These are phyloP conservation scores for Galemys pyrenaicus DNA, from an alignment of 2,113 vertebrate species.

Conservation along the genomic window DNA sequence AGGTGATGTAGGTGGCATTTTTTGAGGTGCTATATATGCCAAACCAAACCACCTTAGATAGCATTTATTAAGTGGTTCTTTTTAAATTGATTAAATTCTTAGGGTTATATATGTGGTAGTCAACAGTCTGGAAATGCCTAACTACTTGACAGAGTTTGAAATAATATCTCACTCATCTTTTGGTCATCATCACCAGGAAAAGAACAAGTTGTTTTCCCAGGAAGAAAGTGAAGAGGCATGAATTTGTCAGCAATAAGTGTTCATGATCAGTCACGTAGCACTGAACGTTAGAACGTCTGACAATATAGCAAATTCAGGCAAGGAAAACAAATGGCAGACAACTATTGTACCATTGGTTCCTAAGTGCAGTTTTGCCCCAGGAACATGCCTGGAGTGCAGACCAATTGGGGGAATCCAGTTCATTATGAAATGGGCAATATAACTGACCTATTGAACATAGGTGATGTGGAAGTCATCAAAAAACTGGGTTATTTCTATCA, in stretches of 20 bases:
- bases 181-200: not conserved
- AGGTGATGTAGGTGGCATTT: not conserved
- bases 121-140: not conserved
- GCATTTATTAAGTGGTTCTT: not conserved
- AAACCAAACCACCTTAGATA: not conserved
- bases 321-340: not conserved
- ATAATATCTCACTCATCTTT: not conserved
- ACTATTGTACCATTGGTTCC: not conserved
- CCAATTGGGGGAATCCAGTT: not conserved
- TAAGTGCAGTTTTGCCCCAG: not conserved
- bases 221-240: constrained; percentile 1
- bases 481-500: not conserved
- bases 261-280: not conserved
- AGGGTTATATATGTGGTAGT: not conserved
- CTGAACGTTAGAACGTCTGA: not conserved
- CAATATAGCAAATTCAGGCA: not conserved
- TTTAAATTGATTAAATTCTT: not conserved
- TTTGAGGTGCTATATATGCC: not conserved
- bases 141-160: not conserved
- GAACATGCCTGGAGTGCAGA: not conserved
- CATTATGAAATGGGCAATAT: not conserved
- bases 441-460: not conserved
- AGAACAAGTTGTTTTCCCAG: constrained; percentile 16
- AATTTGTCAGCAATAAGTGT: constrained; percentile 5
- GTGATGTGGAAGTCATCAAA: not conserved